phyloP scores from a whole-genome alignment of 2,113 vertebrate genomes.

The Cinclus cinclus region DNA sequence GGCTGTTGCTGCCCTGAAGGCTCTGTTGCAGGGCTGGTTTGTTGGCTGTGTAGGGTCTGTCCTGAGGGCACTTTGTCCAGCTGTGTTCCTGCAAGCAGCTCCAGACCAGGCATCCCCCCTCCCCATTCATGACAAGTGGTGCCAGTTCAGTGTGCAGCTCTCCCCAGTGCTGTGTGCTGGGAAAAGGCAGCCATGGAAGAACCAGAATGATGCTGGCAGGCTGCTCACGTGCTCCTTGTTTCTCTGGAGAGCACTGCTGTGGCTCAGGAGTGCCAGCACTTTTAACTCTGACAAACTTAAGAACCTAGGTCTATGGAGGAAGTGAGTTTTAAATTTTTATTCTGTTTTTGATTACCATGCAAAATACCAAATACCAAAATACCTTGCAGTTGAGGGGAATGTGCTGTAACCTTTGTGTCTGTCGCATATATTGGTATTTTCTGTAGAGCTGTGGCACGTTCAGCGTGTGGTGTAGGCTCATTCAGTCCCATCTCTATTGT shows the following conservation, averaged over 20 bases:
- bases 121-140: rapidly evolving
- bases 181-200: neutral
- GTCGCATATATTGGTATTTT: neutral
- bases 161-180: neutral
- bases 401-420: neutral
- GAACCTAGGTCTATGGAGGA: neutral
- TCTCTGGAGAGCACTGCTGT: neutral
- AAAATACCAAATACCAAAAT: neutral
- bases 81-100: neutral
- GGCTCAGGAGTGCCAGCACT: neutral
- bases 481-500: neutral
- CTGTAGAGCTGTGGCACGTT: neutral
- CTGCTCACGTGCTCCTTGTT: neutral
- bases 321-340: neutral
- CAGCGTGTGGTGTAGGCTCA: neutral
- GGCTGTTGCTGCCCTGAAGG: neutral
- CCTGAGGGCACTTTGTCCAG: neutral
- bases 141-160: neutral
- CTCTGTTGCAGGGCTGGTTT: neutral
- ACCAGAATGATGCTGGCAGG: rapidly evolving
- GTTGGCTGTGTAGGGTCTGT: rapidly evolving
- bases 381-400: rapidly evolving
- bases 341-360: neutral
- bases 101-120: neutral
- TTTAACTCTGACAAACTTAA: neutral